A percentile compares a stretch with the other conserved stretches of the same genome.
Evolutionary conservation across 2,113 vertebrate genomes (phyloP).

Genomic region (Amphilophus citrinellus): DNA sequence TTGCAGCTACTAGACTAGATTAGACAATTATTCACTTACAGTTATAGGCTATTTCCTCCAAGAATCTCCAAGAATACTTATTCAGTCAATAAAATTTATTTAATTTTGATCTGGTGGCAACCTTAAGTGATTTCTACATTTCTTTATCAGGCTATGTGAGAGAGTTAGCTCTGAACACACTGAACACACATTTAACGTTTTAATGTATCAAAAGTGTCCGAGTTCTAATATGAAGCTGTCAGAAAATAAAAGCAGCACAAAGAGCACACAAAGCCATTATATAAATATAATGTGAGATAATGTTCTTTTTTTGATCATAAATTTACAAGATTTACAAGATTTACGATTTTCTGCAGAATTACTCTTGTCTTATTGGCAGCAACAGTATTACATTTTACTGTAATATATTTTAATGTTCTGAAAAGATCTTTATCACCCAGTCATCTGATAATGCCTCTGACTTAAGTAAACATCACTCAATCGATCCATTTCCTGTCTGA

Average conservation of each 20-base stretch:
- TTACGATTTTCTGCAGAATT: not conserved
- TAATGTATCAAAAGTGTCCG: not conserved
- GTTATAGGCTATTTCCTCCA: not conserved
- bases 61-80: no score
- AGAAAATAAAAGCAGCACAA: not conserved
- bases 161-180: not conserved
- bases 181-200: not conserved
- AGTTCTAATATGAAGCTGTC: not conserved
- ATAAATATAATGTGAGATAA: not conserved
- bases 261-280: accelerated
- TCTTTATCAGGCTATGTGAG: not conserved
- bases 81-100: not conserved
- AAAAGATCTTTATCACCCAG: not conserved
- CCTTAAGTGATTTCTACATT: not conserved
- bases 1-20: not conserved
- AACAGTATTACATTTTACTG: not conserved
- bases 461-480: not conserved
- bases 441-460: not conserved
- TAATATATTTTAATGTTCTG: not conserved
- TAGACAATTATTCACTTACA: not conserved
- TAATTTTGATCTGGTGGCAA: not conserved
- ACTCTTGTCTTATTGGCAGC: not conserved
- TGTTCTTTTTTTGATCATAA: no score
- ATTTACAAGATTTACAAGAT: no score
- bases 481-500: not conserved